These are phyloP conservation scores for Berghia stephanieae DNA, from an alignment of 1,140 invertebrate species.

Conservation along the genomic window DNA sequence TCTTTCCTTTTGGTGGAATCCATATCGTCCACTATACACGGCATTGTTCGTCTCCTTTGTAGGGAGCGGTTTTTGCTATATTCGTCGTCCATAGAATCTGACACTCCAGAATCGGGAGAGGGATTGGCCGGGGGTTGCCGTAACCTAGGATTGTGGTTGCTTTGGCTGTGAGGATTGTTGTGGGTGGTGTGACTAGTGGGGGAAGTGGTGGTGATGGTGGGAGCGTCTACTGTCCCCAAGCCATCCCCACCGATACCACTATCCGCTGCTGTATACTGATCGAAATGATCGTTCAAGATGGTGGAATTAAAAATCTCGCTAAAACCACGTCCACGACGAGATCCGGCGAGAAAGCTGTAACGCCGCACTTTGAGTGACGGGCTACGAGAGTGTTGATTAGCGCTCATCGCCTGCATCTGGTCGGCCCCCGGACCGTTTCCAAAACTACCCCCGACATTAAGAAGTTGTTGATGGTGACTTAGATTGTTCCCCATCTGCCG, in stretches of 20 bases:
- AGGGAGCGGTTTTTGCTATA: conserved; percentile 48
- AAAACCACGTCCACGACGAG: conserved; percentile 55
- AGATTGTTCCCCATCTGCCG: conserved; percentile 34
- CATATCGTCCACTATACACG: conserved; percentile 55
- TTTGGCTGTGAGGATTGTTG: conserved; percentile 31
- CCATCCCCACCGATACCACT: conserved; percentile 50
- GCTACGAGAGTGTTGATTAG: conserved; percentile 48
- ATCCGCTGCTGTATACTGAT: conserved; percentile 85
- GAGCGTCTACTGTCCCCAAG: conserved; percentile 39
- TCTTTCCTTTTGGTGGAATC: conserved; percentile 16
- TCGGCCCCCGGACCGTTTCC: conserved; percentile 12
- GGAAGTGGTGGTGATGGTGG: conserved; percentile 9
- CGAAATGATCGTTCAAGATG: conserved; percentile 77
- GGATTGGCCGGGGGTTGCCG: conserved; percentile 49
- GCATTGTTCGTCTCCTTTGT: conserved; percentile 60
- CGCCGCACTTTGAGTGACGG: conserved; percentile 57
- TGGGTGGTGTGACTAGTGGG: conserved; percentile 28
- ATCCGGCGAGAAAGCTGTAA: conserved; percentile 65
- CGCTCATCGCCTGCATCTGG: conserved; percentile 1
- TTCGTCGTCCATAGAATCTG: conserved; percentile 60
- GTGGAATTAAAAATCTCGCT: conserved; percentile 64
- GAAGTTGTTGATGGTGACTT: conserved; percentile 34
- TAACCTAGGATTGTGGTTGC: conserved; percentile 36
- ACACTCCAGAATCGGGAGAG: conserved; percentile 67
- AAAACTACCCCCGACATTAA: background rate